Base-by-base conservation (phyloP, 1,140 invertebrate species). In the Papilio glaucus region DNA sequence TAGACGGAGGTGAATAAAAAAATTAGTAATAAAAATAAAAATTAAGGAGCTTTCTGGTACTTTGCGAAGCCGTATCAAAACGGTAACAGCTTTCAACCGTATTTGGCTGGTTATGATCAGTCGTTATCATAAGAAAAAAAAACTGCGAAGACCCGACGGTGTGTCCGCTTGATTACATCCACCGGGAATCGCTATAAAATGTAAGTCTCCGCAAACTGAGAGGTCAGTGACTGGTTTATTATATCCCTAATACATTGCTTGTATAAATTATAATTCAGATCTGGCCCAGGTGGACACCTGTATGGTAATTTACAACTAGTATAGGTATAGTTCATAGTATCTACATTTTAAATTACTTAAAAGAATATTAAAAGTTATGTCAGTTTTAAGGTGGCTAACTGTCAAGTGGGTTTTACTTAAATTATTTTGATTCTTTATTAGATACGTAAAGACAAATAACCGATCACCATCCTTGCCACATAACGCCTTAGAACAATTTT, bases 171-270 rank as follows among this genome's bases (percentile, higher is more conserved):
- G 65, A 70, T 76, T 76, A 76, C 71, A 60, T 63, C 57, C 38
- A 57, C 49, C 49, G 49, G 49, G 49, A 57, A 24, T 26, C 42
- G 39, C 45, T 69, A 63, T 62, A 72, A 72, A 57, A 57, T 57
- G 49, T 57, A 72, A 29, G 57, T 49, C 33, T 39, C 29, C 26
- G 15, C 61, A 61, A 26, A 67, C 26, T 61, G 49, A 18, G 72
- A 70, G 74, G 77, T 78, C 77, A 78, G 68, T 57, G 74, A 45
- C 77, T 71, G 24, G 38, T 24, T 57, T 15, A 57, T 57, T 3
- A 18, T 49, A 24, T 24, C 49, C 49, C 21, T 57, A 57, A 57
- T 57, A 53, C 45, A 33, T n/a, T n/a, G n/a, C n/a, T 49, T 49
- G 8, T 49, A 4, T 42, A 4, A n/a, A 13, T 13, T 5, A 4